These are phyloP conservation scores for Anastrepha ludens DNA, from an alignment of 1,140 invertebrate genomes.

Conservation along the genomic window DNA sequence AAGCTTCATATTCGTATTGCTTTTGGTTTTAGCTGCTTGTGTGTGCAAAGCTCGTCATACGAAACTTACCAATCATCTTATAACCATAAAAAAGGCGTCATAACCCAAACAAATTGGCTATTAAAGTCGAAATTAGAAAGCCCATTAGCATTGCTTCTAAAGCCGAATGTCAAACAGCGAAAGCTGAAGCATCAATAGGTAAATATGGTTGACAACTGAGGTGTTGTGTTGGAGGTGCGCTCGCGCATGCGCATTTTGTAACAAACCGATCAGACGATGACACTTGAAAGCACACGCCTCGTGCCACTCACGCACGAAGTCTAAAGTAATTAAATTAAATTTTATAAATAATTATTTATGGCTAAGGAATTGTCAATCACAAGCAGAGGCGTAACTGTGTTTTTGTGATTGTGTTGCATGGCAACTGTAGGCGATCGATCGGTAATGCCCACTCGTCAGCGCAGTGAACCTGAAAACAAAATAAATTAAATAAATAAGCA, in stretches of 20 bases:
- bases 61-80: background rate
- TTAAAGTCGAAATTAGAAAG: background rate
- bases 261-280: constrained; percentile 5
- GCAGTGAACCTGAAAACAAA: background rate
- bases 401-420: background rate
- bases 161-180: too few relatives aligned
- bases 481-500: constrained; percentile 3
- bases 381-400: background rate
- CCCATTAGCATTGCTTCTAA: constrained; percentile 6
- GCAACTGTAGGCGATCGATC: constrained; percentile 23
- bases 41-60: background rate
- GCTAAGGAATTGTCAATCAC: background rate
- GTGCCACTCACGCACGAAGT: background rate
- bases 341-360: constrained; percentile 3
- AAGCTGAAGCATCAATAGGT: background rate
- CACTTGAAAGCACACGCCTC: background rate
- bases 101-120: background rate
- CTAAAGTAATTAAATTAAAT: background rate
- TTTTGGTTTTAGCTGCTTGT: background rate
- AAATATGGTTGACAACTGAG: background rate
- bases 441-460: background rate
- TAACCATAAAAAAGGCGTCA: background rate
- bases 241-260: background rate
- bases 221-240: background rate
- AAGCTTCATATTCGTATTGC: too few relatives aligned